Percentiles rank a stretch among this genome's conserved stretches.
These are phyloP conservation scores for Cynocephalus volans DNA, from an alignment of 2,113 vertebrate species.

Conservation along the genomic window DNA sequence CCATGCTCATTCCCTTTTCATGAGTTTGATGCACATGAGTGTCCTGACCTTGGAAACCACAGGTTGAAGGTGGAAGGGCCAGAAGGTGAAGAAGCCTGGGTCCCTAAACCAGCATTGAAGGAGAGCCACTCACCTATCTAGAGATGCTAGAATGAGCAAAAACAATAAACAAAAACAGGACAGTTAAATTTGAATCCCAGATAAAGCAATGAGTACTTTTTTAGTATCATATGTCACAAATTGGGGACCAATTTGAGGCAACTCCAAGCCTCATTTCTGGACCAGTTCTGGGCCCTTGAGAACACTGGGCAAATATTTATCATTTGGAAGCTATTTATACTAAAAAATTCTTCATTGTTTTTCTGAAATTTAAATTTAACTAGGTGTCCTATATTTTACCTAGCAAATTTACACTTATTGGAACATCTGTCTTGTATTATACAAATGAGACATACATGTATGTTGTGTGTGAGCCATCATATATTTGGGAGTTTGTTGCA, in stretches of 20 bases:
- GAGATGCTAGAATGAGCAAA: slow-evolving; percentile 42
- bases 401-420: background rate
- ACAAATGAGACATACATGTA: background rate
- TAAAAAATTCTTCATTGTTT: background rate
- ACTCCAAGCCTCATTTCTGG: background rate
- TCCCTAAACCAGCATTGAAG: background rate
- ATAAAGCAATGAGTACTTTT: slow-evolving; percentile 13
- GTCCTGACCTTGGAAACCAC: background rate
- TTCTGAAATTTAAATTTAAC: slow-evolving; percentile 52
- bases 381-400: background rate
- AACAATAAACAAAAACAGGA: background rate
- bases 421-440: background rate
- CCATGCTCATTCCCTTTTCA: background rate
- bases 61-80: background rate
- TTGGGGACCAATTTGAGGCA: background rate
- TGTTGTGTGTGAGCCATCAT: background rate
- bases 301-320: background rate
- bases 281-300: background rate
- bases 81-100: background rate
- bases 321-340: background rate
- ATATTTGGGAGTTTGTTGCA: background rate
- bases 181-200: slow-evolving; percentile 32
- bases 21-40: background rate
- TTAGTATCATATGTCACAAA: background rate
- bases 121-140: background rate